A percentile compares a stretch with the other conserved stretches of the same genome.
Evolutionary conservation across 2,113 vertebrate species (phyloP).

Genomic region (Bothrops jararaca): DNA sequence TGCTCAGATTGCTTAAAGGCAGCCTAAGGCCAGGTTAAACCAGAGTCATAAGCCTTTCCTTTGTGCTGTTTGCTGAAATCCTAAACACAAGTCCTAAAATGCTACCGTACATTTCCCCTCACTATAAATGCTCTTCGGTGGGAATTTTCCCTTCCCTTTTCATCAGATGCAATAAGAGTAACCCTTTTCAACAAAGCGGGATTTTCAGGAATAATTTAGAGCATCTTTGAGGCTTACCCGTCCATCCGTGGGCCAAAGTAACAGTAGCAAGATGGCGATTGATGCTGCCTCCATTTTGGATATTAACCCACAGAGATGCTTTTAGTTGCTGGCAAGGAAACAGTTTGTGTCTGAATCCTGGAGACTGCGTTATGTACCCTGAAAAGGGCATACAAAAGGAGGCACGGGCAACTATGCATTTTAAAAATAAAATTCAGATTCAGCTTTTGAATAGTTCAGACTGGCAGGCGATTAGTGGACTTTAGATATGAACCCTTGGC

Average conservation of each 20-base stretch:
- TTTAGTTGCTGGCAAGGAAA: not conserved
- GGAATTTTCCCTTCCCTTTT: not conserved
- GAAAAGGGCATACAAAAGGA: not conserved
- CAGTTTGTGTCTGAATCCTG: not conserved
- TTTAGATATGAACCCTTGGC: not conserved
- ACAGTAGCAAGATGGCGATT: not conserved
- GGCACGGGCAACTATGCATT: not conserved
- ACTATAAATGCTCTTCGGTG: not conserved
- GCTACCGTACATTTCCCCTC: not conserved
- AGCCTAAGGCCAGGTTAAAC: not conserved
- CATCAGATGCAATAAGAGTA: not conserved
- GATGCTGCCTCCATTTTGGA: not conserved
- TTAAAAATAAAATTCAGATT: not conserved
- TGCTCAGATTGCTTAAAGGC: not conserved
- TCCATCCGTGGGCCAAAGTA: not conserved
- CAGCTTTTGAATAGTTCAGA: not conserved
- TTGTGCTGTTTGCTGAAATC: not conserved
- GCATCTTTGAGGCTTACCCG: not conserved
- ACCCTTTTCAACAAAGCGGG: not conserved
- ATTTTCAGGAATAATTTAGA: not conserved
- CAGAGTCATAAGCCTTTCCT: not conserved
- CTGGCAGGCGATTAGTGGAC: not conserved
- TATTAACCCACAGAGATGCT: not conserved
- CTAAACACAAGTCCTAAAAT: constrained; percentile 7
- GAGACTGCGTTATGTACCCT: not conserved